Evolutionary conservation across 2,888 invertebrate genomes (phyloP), one percentile per base, ranked within the genome.

Genomic region (Rotaria socialis): DNA sequence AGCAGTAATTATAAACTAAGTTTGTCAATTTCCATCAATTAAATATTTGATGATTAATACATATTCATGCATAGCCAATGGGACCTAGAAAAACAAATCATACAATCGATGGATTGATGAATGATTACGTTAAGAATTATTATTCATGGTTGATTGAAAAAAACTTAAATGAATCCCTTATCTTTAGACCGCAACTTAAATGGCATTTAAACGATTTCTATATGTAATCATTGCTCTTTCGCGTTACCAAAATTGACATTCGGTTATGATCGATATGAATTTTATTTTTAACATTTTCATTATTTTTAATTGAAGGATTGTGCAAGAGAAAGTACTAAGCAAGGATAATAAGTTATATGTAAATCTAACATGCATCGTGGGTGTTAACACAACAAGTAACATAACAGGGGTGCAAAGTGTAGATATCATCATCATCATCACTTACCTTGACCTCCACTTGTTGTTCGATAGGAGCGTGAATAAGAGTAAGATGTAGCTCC

Each of bases 361-460:
- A 67, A 35, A 67, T 19, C 67, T 24, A 19, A 19, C 67, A 67
- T 67, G 67, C 67, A 67, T 35, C 14, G 35, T 27, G 67, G 19
- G 67, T 2, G 35, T 67, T 7, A 35, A 27, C 35, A 67, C 67
- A 67, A 67, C 67, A 24, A 35, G 67, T 35, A 19, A 67, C 67
- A 67, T 67, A 35, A 67, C 67, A 67, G 16, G 67, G 14, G 67
- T 24, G 24, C 27, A 67, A 3, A 41, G 0, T 35, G 27, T 14
- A 16, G 14, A 14, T 60, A 10, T 10, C 27, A 22, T 22, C 8
- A 56, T 55, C 5, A 56, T 56, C 24, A 24, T 56, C 10, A 10
- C 67, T 67, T 67, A 67, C 67, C 80, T 80, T 80, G 80, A 43
- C 80, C 80, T 2, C 80, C 80, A 80, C 80, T 80, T 24, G 43